Conservation (phyloP, 2,113 vertebrate species). For the Oreochromis tanganicae region DNA sequence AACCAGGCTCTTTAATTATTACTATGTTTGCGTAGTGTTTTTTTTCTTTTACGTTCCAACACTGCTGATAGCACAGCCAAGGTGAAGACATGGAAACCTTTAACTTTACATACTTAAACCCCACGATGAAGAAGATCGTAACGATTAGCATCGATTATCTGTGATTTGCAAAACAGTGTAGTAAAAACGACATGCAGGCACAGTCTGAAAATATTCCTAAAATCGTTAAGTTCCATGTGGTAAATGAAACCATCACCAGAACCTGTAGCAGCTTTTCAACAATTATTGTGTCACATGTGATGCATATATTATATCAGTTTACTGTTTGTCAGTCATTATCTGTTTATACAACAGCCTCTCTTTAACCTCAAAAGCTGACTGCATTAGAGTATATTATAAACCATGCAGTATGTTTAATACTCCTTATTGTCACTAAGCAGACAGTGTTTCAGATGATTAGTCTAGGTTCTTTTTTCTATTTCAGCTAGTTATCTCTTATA, state of each 20-base stretch:
- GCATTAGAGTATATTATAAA: not conserved
- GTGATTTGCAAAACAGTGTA: not conserved
- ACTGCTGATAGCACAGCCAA: not conserved
- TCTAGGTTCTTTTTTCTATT: not conserved
- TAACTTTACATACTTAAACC: not conserved
- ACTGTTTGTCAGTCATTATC: not conserved
- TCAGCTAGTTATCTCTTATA: not conserved
- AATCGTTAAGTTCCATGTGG: not conserved
- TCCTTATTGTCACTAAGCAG: not conserved
- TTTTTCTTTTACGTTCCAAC: not conserved
- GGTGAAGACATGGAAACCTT: not conserved
- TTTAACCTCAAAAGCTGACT: not conserved
- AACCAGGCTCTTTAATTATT: not conserved
- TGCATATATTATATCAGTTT: not conserved
- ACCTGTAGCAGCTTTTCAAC: not conserved
- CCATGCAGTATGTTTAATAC: not conserved
- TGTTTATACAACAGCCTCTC: not conserved
- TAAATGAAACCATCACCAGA: not conserved
- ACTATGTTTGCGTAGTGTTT: accelerated
- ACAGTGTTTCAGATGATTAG: not conserved
- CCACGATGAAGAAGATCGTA: not conserved
- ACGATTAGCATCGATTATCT: not conserved
- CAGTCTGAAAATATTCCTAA: not conserved
- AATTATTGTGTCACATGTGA: not conserved
- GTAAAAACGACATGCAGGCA: not conserved